Base-by-base conservation (phyloP, 2,888 invertebrate species). In the Diogma glabrata region DNA sequence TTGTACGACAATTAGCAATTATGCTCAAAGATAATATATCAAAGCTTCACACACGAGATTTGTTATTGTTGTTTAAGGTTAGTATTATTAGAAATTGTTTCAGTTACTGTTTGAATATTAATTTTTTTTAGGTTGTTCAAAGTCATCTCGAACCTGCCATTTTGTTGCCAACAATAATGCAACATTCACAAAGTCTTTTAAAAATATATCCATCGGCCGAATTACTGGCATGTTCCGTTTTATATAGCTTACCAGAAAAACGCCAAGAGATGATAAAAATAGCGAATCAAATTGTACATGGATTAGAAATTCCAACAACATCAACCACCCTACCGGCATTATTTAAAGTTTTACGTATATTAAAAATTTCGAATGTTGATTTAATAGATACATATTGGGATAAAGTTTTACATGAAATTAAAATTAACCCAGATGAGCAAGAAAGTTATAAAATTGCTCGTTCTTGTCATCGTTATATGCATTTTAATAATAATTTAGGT, bases 401-500 rank as follows among this genome's bases (percentile, higher is more conserved):
- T 8, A 64, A 63, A 49, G 64, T 72, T 1, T 51, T 74, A 1
- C 48, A 60, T 2, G 58, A 65, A 38, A 53, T 76, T 33, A 58
- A 67, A 8, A 52, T 56, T 3, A 56, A 61, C 22, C 51, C 58
- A 0, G 56, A 56, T 10, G 60, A 65, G 38, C 59, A 60, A 22
- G 57, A 60, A 24, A 43, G 59, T n/a, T 58, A 64, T 36, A 61
- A 62, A 46, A 58, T 74, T 36, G 53, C 72, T 8, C 66, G 63
- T 24, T 63, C 75, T 30, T 72, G 72, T 53, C 67, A 72, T 51
- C 72, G 72, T 52, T 78, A 78, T 57, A 71, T 76, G 67, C 67
- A 72, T 58, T 77, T 76, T 57, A 73, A 73, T 55, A 72, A 71
- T 50, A 74, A 75, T 58, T 59, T 76, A 3, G 71, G 73, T 5